Percentiles rank a stretch among this genome's conserved stretches.
Conservation (phyloP, 2,113 vertebrate species). For the Alouatta palliata region DNA sequence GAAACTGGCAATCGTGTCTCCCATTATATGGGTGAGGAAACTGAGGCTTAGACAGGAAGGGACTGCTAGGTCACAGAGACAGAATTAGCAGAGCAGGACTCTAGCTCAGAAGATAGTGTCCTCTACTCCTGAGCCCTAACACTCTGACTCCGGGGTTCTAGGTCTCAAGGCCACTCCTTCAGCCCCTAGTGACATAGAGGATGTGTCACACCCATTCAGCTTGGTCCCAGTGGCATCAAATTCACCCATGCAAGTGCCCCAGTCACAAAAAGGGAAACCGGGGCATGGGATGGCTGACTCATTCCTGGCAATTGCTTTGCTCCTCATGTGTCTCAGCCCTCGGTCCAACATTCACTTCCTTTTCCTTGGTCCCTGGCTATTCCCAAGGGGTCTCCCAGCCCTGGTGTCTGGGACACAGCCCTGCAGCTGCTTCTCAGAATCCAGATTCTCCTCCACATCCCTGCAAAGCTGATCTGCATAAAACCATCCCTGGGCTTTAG, state of each 20-base stretch:
- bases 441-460: neutral
- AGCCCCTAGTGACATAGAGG: neutral
- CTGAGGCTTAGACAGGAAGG: neutral
- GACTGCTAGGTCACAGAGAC: neutral
- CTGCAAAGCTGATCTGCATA: slow-evolving; percentile 59
- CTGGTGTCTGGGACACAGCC: neutral
- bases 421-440: neutral
- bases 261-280: neutral
- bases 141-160: neutral
- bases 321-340: neutral
- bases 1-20: neutral
- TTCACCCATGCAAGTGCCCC: neutral
- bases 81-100: neutral
- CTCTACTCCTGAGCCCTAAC: too few species aligned
- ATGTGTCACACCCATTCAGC: neutral
- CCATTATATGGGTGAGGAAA: neutral
- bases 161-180: neutral
- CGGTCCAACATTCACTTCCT: too few species aligned
- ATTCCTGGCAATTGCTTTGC: neutral
- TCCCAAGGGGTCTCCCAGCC: neutral
- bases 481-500: slow-evolving; percentile 60
- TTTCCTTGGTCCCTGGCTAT: neutral
- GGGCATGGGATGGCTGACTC: neutral
- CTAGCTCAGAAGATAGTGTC: neutral
- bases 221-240: neutral